Evolutionary conservation across 2,888 invertebrate genomes (phyloP).

Genomic region (Auanema sp.): DNA sequence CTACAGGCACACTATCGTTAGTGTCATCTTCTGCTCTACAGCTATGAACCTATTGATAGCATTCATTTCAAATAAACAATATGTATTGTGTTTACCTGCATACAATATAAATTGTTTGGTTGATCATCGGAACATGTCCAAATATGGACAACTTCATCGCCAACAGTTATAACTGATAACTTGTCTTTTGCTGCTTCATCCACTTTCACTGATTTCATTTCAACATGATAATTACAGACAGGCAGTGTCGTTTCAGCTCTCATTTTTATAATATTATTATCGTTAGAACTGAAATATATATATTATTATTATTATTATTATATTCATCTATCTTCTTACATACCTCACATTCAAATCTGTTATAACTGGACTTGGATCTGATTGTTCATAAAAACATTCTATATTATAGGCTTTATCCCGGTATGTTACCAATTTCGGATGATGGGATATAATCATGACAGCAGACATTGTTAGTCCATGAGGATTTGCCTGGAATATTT

Average conservation of each 20-base stretch:
- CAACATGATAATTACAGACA: constrained; percentile 15
- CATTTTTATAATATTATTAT: constrained; percentile 8
- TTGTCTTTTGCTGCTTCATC: neutral
- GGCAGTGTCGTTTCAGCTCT: constrained; percentile 13
- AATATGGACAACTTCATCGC: constrained; percentile 18
- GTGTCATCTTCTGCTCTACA: constrained; percentile 8
- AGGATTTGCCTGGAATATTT: constrained; percentile 10
- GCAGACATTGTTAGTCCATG: constrained; percentile 15
- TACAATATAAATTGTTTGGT: constrained; percentile 13
- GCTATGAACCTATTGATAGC: constrained; percentile 11
- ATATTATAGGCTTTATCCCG: constrained; percentile 18
- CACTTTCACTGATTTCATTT: constrained; percentile 4
- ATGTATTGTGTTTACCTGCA: constrained; percentile 8
- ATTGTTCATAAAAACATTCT: constrained; percentile 15
- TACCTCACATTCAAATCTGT: constrained; percentile 4
- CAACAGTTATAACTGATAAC: constrained; percentile 7
- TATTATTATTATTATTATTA: too few species aligned
- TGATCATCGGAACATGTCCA: constrained; percentile 16
- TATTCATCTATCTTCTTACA: neutral
- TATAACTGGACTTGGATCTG: neutral
- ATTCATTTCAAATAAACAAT: too few species aligned
- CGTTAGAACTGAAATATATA: constrained; percentile 7
- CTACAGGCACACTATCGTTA: constrained; percentile 8
- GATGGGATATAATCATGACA: constrained; percentile 15
- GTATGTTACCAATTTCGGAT: constrained; percentile 19